Evolutionary conservation across 2,888 invertebrate species (phyloP), one percentile per base, ranked within the genome.

Genomic region (Rotaria magnacalcarata): DNA sequence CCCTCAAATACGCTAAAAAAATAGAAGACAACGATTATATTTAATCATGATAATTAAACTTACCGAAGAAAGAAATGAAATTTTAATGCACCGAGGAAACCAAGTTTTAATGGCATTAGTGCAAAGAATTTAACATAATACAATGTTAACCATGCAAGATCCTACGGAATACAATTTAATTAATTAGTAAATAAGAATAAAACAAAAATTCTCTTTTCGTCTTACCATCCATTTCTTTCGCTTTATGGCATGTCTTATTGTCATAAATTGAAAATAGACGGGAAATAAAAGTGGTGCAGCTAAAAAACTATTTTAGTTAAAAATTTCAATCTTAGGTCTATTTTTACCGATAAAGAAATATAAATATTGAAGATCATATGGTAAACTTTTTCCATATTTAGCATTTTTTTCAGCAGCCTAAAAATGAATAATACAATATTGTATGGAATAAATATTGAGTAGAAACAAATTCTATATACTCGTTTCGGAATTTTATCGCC

Each of bases 181-280:
- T 11, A 47, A 80, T 16, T 0, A 21, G 34, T 34, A 34, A 34
- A 34, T 34, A 34, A 34, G 34, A n/a, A 80, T 19, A 19, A 24
- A n/a, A 14, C 21, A 10, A 80, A 6, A 47, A n/a, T 24, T 43
- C n/a, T 41, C 2, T 14, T 34, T 4, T 24, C 34, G n/a, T 47
- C 90, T 67, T 80, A 80, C 90, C 88, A 88, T 84, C 89, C 89
- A 90, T 5, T 88, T 87, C 84, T 87, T 88, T 80, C 90, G 88
- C 4, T 88, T 89, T 60, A 89, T 88, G 21, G 89, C 87, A 87
- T 89, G 90, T 74, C 89, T 87, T 74, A 91, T 89, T n/a, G 89
- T 87, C 89, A 89, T 90, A 84, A 89, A 88, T 88, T 90, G 90
- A 89, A 90, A 90, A 87, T 90, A 90, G 14, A 90, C 88, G 8